Conservation (phyloP, 2,113 vertebrate genomes). For the Oncorhynchus keta region DNA sequence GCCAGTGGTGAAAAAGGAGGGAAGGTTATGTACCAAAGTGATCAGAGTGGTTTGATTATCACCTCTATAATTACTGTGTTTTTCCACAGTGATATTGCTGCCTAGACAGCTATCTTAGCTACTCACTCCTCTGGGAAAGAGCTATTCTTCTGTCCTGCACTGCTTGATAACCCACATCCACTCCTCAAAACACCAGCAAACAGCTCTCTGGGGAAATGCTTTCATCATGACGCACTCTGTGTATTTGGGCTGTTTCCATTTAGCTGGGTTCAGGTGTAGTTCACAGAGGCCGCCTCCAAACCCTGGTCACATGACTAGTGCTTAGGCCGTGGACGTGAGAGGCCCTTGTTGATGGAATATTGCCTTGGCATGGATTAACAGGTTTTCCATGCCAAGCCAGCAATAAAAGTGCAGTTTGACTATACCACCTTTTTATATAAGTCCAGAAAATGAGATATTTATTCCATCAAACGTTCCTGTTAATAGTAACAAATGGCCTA, state of each 20-base stretch:
- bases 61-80: not conserved
- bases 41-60: not conserved
- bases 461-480: constrained; percentile 47
- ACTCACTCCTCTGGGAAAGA: constrained; percentile 40
- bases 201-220: constrained; percentile 62
- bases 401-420: constrained; percentile 29
- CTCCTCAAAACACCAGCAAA: constrained; percentile 7
- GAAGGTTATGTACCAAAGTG: not conserved
- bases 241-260: constrained; percentile 74
- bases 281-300: constrained; percentile 62
- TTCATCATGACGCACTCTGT: constrained; percentile 69
- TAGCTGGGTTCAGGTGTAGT: constrained; percentile 75
- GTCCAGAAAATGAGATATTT: constrained; percentile 9
- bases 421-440: constrained; percentile 19
- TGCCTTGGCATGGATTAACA: constrained; percentile 46
- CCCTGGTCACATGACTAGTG: constrained; percentile 57
- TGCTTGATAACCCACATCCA: constrained; percentile 59
- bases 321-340: constrained; percentile 43
- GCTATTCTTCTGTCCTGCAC: constrained; percentile 42
- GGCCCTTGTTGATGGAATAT: constrained; percentile 57
- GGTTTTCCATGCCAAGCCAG: constrained; percentile 40
- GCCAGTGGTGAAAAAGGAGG: not conserved
- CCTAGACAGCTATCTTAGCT: constrained; percentile 28
- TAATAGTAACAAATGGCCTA: constrained; percentile 25
- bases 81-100: constrained; percentile 23